A percentile compares a stretch with the other conserved stretches of the same genome.
Evolutionary conservation across 2,797 vertebrate genomes (phyloP).

Genomic region (Danio tinwini): DNA sequence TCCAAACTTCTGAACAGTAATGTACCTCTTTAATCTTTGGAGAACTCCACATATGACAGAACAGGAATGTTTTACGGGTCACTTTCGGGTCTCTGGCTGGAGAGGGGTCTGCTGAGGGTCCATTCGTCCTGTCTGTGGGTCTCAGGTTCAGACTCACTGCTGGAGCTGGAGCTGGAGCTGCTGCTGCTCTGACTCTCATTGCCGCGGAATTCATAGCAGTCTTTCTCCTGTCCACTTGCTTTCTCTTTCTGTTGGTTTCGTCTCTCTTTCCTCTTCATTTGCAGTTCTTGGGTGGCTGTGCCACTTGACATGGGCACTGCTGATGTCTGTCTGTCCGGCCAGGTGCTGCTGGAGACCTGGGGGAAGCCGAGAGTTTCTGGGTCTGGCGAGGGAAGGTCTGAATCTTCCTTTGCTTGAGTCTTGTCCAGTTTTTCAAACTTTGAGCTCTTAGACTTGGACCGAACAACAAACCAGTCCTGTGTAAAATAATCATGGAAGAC

Average conservation of each 20-base stretch:
- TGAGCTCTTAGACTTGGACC: slow-evolving; percentile 84
- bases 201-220: slow-evolving; percentile 62
- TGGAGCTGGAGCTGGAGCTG: slow-evolving; percentile 71
- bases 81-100: slow-evolving; percentile 58
- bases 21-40: neutral
- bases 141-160: slow-evolving; percentile 70
- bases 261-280: slow-evolving; percentile 29
- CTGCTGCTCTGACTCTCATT: slow-evolving; percentile 61
- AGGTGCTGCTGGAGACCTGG: slow-evolving; percentile 26
- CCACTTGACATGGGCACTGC: slow-evolving; percentile 41
- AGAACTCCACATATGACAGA: neutral
- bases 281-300: slow-evolving; percentile 25
- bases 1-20: neutral
- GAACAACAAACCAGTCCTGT: slow-evolving; percentile 94
- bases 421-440: slow-evolving; percentile 89
- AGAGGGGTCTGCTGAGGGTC: slow-evolving; percentile 65
- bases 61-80: slow-evolving; percentile 51
- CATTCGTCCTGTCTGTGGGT: slow-evolving; percentile 69
- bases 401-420: slow-evolving; percentile 78
- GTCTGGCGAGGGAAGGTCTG: slow-evolving; percentile 67
- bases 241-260: slow-evolving; percentile 60
- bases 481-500: slow-evolving; percentile 35
- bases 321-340: slow-evolving; percentile 29
- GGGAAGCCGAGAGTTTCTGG: slow-evolving; percentile 67
- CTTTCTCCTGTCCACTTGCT: slow-evolving; percentile 57